Conservation (phyloP, 2,113 vertebrate species). For the Pomatorhinus ruficollis region DNA sequence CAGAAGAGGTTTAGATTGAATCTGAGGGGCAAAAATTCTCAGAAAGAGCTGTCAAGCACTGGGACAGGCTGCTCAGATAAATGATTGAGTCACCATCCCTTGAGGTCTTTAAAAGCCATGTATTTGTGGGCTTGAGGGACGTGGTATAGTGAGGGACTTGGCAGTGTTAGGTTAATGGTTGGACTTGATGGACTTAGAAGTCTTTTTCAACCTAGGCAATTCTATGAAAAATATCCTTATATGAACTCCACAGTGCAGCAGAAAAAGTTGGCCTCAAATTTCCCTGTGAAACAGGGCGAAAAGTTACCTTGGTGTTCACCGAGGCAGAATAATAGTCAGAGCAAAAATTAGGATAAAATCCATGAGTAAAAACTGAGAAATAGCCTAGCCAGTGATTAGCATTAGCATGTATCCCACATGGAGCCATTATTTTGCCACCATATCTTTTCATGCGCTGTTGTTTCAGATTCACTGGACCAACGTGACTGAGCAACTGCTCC, state of each 20-base stretch:
- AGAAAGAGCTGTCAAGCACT: background rate
- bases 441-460: background rate
- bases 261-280: background rate
- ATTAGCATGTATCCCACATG: background rate
- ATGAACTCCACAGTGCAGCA: background rate
- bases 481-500: background rate
- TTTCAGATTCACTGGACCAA: background rate
- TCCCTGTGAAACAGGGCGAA: background rate
- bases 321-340: background rate
- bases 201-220: background rate
- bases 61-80: background rate
- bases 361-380: background rate
- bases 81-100: background rate
- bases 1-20: background rate
- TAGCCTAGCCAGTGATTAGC: background rate
- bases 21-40: background rate
- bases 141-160: background rate
- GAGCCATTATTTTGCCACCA: constrained; percentile 6
- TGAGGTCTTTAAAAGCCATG: background rate
- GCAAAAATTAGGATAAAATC: background rate
- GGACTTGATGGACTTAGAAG: background rate
- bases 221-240: background rate
- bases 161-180: background rate
- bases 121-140: background rate
- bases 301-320: background rate